Evolutionary conservation across 2,113 vertebrate species (phyloP), one percentile per base, ranked within the genome.

Genomic region (Numida meleagris): DNA sequence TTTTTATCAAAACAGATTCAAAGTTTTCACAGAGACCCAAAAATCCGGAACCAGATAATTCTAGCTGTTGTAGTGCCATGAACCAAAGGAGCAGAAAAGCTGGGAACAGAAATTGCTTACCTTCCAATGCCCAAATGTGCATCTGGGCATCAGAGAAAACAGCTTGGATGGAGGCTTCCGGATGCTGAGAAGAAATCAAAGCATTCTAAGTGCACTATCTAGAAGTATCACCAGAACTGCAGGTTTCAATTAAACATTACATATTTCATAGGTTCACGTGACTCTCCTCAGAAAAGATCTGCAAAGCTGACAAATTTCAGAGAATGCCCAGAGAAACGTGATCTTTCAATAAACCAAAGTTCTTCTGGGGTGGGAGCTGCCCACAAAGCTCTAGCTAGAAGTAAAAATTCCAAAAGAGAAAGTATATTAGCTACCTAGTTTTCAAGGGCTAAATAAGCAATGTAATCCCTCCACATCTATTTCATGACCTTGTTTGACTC

Each of bases 81-180:
- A 82, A 23, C 5, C 21, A 86, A 61, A 2, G 15, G 45, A 84
- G 21, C 6, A 24, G 46, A 77, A 73, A 31, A 80, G 25, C n/a
- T 29, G 38, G 55, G 42, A 89, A 73, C 1, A 79, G 15, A 61
- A 45, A 79, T 5, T 72, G 16, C 98, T 97, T 96, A 99, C 99
- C 99, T 99, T 99, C 99, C 88, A 99, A 96, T 81, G 99, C 99
- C 99, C 99, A 99, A 95, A 99, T 99, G 93, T 99, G 99, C 96
- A 99, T 98, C 94, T 99, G 99, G 73, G 99, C 98, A 95, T 99
- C 99, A 78, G 98, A 98, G 95, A 99, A 99, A 31, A 99, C 97
- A 76, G 99, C 99, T 63, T 99, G 98, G 97, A 99, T 99, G 23
- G 99, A 99, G 13, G 99, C 98, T 92, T 99, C 99, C n/a, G 99